Conservation (phyloP, 2,888 invertebrate genomes). For the Trichogramma dendrolimi region DNA sequence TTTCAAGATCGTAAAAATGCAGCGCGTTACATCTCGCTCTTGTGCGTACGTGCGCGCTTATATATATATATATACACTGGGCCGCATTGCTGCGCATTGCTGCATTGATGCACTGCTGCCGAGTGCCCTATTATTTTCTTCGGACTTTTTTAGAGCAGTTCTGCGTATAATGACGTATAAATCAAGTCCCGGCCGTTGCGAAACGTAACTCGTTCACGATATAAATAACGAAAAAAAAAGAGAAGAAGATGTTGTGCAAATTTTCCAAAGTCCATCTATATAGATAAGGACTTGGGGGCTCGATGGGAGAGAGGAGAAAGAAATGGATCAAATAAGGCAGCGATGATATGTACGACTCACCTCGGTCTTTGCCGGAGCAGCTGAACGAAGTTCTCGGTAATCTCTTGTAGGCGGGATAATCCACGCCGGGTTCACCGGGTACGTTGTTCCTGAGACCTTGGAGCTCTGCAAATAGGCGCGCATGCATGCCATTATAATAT, state of each 20-base stretch:
- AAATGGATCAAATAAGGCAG: slow-evolving; percentile 3
- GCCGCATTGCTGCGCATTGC: too few species aligned
- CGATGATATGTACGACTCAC: slow-evolving; percentile 44
- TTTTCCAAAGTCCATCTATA: background rate
- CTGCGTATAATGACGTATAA: too few species aligned
- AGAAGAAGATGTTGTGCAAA: background rate
- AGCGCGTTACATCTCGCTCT: too few species aligned
- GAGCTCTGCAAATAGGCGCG: slow-evolving; percentile 37
- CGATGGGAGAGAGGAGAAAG: background rate
- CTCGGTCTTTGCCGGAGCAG: slow-evolving; percentile 60
- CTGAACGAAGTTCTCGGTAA: slow-evolving; percentile 63
- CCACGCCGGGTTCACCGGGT: slow-evolving; percentile 64
- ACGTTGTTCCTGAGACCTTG: slow-evolving; percentile 63
- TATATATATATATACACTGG: too few species aligned
- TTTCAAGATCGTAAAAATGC: slow-evolving; percentile 15
- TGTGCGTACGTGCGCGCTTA: background rate
- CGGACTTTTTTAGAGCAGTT: too few species aligned
- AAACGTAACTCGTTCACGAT: background rate
- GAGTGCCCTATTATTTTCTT: too few species aligned
- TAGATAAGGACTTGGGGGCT: too few species aligned
- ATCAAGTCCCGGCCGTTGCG: too few species aligned
- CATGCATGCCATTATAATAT: background rate
- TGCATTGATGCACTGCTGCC: too few species aligned
- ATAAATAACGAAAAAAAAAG: background rate
- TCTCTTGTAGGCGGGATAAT: slow-evolving; percentile 61